Evolutionary conservation across 2,888 invertebrate species (phyloP), one percentile per base, ranked within the genome.

Genomic region (Drosophila mulleri): DNA sequence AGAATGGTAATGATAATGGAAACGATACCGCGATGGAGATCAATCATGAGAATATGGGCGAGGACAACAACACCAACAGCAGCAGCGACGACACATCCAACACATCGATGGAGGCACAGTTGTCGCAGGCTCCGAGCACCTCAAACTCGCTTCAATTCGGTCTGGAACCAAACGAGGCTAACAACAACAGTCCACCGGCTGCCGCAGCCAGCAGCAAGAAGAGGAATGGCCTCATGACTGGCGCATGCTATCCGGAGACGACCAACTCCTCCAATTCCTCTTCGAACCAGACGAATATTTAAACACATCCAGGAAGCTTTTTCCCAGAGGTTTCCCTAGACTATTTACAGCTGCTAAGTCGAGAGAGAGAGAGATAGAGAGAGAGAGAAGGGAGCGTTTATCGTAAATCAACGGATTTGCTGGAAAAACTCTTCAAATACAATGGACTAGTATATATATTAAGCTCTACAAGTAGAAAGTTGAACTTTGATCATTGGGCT

Each of bases 81-180:
- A 64, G 54, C 64, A 67, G 73, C 20, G 71, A 67, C 42, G 57
- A 67, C 44, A 68, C 78, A 26, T 88, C 89, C 29, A 82, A 88
- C 48, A 82, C 88, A 35, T 83, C 83, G 1, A 83, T 83, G 83
- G 89, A 87, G 65, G 89, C 83, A 9, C 84, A 84, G 50, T 18
- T 89, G 18, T 89, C 89, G 7, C 83, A 82, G 67, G 80, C 85
- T 9, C 85, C 85, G 7, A 88, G 84, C 83, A 85, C 80, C 23
- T 82, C 88, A 3, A 77, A 74, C 26, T 84, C 88, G 4, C 26
- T 70, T 32, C 79, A 59, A n/a, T 73, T 74, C 41, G 45, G 41
- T 0, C 44, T 68, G 54, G 81, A 87, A n/a, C 41, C 69, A 8
- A 52, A 54, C 20, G 86, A 89, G 48, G 61, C 75, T 37, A 83